A percentile compares a stretch with the other conserved stretches of the same genome.
These are phyloP conservation scores for Epinephelus fuscoguttatus DNA, from an alignment of 2,113 vertebrate species.

Conservation along the genomic window DNA sequence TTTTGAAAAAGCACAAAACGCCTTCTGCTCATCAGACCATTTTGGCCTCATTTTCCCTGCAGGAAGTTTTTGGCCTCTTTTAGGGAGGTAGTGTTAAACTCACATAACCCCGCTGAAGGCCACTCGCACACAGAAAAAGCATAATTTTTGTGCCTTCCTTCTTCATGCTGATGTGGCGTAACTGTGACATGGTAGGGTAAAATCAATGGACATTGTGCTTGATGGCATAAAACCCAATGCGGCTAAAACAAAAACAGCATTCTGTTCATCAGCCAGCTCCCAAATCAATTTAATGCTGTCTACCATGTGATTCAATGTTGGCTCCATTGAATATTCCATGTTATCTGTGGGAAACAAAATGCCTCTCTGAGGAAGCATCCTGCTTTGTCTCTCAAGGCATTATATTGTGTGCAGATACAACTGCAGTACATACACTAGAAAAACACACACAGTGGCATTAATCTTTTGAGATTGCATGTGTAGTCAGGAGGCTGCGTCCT, in stretches of 20 bases:
- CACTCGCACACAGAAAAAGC: background rate
- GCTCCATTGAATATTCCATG: conserved; percentile 40
- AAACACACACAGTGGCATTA: conserved; percentile 25
- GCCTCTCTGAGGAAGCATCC: conserved; percentile 33
- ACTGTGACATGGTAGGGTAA: conserved; percentile 1
- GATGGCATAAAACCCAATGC: conserved; percentile 34
- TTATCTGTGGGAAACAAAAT: conserved; percentile 47
- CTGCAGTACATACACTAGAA: conserved; percentile 1
- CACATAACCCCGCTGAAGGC: background rate
- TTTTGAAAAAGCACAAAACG: conserved; percentile 24
- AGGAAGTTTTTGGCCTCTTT: conserved; percentile 12
- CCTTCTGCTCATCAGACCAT: conserved; percentile 4
- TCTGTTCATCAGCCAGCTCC: conserved; percentile 30
- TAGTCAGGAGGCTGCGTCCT: conserved; percentile 36
- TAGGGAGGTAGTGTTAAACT: conserved; percentile 28
- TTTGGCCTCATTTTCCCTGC: conserved; percentile 14
- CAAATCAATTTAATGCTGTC: conserved; percentile 44
- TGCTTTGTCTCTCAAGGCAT: conserved; percentile 27
- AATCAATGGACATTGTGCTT: conserved; percentile 33
- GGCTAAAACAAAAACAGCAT: conserved; percentile 27
- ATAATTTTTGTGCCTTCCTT: conserved; percentile 17
- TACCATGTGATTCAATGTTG: conserved; percentile 22
- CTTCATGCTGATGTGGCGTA: background rate
- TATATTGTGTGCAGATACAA: conserved; percentile 36
- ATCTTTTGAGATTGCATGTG: conserved; percentile 45